Conservation (phyloP, 2,797 vertebrate species). For the Characodon lateralis region DNA sequence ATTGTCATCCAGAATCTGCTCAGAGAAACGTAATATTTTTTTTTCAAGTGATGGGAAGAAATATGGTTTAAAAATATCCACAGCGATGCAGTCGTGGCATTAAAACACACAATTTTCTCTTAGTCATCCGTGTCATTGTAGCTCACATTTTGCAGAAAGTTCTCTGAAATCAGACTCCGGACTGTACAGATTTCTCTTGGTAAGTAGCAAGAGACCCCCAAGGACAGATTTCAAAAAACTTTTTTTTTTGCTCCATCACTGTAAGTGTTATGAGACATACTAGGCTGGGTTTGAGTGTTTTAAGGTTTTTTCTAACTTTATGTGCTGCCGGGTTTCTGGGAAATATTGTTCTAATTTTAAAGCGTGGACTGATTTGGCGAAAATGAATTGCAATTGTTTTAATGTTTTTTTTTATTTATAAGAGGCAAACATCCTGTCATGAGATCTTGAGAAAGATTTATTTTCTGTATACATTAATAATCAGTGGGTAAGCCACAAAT, state of each 20-base stretch:
- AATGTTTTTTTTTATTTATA: neutral
- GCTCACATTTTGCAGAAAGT: neutral
- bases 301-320: neutral
- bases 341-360: neutral
- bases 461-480: neutral
- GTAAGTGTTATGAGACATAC: neutral
- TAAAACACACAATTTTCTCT: neutral
- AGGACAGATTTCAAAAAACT: neutral
- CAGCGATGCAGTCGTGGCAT: neutral
- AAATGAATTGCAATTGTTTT: neutral
- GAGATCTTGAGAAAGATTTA: neutral
- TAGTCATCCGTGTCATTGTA: neutral
- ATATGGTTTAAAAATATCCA: neutral
- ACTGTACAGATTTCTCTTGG: neutral
- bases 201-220: neutral
- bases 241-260: neutral
- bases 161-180: neutral
- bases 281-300: neutral
- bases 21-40: neutral
- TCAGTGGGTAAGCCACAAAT: neutral
- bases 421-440: neutral
- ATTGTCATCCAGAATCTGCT: neutral
- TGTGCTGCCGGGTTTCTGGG: neutral
- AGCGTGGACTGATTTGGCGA: neutral
- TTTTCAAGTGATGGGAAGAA: neutral